Conservation (phyloP, 2,797 vertebrate genomes). For the Ammospiza maritima region DNA sequence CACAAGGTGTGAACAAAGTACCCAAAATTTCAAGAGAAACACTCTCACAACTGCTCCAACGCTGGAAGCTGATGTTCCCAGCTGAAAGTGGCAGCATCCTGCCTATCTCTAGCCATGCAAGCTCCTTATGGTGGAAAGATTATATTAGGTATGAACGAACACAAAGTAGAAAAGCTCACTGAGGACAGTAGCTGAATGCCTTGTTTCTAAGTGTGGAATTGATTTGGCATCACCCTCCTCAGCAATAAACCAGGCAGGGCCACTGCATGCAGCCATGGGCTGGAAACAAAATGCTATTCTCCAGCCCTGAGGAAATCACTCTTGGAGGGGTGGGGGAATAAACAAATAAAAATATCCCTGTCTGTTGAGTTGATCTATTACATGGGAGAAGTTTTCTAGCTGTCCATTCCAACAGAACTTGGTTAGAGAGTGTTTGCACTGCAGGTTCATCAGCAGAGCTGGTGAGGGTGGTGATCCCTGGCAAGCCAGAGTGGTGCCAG, state of each 20-base stretch:
- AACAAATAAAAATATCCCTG: background rate
- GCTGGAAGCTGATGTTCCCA: background rate
- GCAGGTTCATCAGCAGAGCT: background rate
- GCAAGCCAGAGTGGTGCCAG: fast-evolving
- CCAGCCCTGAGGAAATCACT: background rate
- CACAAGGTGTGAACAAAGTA: background rate
- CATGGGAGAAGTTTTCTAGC: background rate
- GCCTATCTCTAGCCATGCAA: background rate
- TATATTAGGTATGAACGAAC: background rate
- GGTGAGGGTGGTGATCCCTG: background rate
- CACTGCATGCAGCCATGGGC: fast-evolving
- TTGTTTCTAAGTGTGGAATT: background rate
- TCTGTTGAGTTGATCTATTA: background rate
- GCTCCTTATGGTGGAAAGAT: background rate
- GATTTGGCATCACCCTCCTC: background rate
- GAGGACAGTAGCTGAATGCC: background rate
- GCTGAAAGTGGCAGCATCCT: background rate
- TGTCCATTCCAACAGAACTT: background rate
- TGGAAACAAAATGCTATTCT: background rate
- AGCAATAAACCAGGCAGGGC: background rate
- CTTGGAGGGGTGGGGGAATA: background rate
- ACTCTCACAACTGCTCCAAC: background rate
- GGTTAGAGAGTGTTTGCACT: background rate
- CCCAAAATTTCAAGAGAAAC: background rate
- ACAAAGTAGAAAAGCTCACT: background rate